phyloP scores from a whole-genome alignment of 2,888 invertebrate species.

The Hydropsyche betteni region DNA sequence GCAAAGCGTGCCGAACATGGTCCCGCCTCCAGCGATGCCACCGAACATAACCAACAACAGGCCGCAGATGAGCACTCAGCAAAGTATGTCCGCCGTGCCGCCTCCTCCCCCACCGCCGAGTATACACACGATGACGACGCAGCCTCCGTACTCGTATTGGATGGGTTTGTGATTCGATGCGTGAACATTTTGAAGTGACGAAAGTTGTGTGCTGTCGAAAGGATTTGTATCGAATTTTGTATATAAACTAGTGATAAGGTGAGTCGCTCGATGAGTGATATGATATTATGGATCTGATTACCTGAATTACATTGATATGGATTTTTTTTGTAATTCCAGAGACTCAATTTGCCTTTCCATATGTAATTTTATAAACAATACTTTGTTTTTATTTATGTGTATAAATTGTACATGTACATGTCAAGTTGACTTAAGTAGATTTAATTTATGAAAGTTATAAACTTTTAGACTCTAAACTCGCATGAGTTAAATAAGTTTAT shows the following conservation, averaged over 20 bases:
- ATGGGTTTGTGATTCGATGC: constrained; percentile 30
- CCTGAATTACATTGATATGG: not conserved
- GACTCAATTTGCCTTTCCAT: constrained; percentile 2
- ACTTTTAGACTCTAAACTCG: too few relatives aligned
- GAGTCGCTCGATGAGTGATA: constrained; percentile 7
- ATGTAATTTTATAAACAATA: not conserved
- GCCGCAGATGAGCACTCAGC: constrained; percentile 31
- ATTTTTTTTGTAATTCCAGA: not conserved
- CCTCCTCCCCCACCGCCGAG: constrained; percentile 45
- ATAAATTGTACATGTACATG: too few relatives aligned
- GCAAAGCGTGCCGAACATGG: constrained; percentile 43
- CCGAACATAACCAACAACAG: constrained; percentile 36
- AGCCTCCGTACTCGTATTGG: constrained; percentile 47
- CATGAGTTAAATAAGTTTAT: too few relatives aligned
- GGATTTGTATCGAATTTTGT: too few relatives aligned
- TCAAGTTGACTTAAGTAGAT: too few relatives aligned
- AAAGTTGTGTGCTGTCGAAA: not conserved
- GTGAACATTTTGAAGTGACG: not conserved
- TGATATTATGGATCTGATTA: constrained; percentile 27
- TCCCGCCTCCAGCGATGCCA: constrained; percentile 46
- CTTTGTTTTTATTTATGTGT: constrained; percentile 9
- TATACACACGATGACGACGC: constrained; percentile 42
- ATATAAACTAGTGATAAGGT: too few relatives aligned
- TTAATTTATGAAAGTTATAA: too few relatives aligned
- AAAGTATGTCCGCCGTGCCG: constrained; percentile 27